A percentile compares a stretch with the other conserved stretches of the same genome.
Evolutionary conservation across 2,888 invertebrate species (phyloP).

Genomic region (Cataglyphis livida): DNA sequence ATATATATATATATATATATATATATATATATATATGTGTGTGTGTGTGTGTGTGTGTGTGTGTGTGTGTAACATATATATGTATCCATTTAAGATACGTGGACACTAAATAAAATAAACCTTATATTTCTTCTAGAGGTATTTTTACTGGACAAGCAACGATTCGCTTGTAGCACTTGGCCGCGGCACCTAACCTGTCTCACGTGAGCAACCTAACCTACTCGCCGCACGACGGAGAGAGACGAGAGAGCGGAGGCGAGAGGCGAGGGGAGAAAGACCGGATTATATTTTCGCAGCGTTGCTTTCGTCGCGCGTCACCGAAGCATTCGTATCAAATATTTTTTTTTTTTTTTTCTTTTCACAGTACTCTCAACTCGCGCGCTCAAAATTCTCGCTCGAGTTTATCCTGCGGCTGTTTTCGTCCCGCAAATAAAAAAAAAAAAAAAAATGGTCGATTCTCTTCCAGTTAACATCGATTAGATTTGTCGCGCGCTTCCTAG

Average conservation of each 20-base stretch:
- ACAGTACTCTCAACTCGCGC: not conserved
- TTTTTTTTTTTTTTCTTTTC: not conserved
- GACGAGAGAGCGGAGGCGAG: not conserved
- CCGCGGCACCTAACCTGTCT: constrained; percentile 10
- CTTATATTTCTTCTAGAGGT: constrained; percentile 21
- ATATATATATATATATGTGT: not conserved
- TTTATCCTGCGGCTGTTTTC: not conserved
- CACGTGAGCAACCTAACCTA: not conserved
- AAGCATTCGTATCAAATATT: constrained; percentile 8
- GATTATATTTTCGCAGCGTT: constrained; percentile 34
- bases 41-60: too few relatives aligned
- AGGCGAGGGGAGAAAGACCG: not conserved
- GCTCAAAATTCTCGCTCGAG: not conserved
- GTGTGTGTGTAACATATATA: not conserved
- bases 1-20: not conserved
- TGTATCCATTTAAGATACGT: not conserved
- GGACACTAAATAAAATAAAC: constrained; percentile 20
- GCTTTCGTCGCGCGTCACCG: not conserved
- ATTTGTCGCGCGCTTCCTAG: constrained; percentile 20
- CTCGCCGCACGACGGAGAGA: not conserved
- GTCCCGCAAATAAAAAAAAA: not conserved
- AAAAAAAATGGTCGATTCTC: constrained; percentile 23
- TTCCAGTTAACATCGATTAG: constrained; percentile 41
- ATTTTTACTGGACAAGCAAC: constrained; percentile 11
- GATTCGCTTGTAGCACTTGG: not conserved